Conservation (phyloP, 2,797 vertebrate species). For the Parambassis ranga region DNA sequence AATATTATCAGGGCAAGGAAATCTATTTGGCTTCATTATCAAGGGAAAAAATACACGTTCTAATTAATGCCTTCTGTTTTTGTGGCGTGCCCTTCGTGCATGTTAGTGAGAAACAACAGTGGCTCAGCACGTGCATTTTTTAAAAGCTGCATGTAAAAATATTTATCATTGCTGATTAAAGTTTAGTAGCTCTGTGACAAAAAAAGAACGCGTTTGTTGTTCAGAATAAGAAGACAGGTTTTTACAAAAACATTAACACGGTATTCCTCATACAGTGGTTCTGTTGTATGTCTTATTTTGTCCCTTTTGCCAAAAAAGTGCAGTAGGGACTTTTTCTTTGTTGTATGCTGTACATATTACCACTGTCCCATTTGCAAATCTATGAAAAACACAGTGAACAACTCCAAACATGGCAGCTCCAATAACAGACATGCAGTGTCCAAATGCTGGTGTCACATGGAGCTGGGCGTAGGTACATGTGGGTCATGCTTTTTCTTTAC, state of each 20-base stretch:
- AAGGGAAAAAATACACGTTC: constrained; percentile 28
- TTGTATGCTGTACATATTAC: constrained; percentile 20
- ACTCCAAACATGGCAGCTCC: constrained; percentile 56
- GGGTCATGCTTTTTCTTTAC: constrained; percentile 47
- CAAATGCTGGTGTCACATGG: constrained; percentile 63
- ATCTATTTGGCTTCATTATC: constrained; percentile 71
- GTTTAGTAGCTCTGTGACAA: constrained; percentile 42
- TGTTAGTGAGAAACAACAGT: constrained; percentile 19
- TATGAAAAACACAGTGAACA: constrained; percentile 74
- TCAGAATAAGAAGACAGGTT: constrained; percentile 26
- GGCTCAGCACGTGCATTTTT: constrained; percentile 38
- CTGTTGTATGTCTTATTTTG: constrained; percentile 12
- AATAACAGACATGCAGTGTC: constrained; percentile 67
- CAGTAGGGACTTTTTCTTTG: constrained; percentile 32
- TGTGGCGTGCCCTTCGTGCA: constrained; percentile 26
- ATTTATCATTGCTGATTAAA: constrained; percentile 44
- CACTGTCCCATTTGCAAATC: constrained; percentile 39
- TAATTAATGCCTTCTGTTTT: constrained; percentile 35
- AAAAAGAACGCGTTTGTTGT: constrained; percentile 31
- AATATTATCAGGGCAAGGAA: constrained; percentile 56
- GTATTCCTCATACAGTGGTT: constrained; percentile 39
- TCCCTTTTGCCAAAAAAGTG: constrained; percentile 27
- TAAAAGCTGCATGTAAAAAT: constrained; percentile 55
- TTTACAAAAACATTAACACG: constrained; percentile 40
- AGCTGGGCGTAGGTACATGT: constrained; percentile 28